A percentile compares a stretch with the other conserved stretches of the same genome.
phyloP scores from a whole-genome alignment of 2,888 invertebrate genomes.

The Nowickia ferox region DNA sequence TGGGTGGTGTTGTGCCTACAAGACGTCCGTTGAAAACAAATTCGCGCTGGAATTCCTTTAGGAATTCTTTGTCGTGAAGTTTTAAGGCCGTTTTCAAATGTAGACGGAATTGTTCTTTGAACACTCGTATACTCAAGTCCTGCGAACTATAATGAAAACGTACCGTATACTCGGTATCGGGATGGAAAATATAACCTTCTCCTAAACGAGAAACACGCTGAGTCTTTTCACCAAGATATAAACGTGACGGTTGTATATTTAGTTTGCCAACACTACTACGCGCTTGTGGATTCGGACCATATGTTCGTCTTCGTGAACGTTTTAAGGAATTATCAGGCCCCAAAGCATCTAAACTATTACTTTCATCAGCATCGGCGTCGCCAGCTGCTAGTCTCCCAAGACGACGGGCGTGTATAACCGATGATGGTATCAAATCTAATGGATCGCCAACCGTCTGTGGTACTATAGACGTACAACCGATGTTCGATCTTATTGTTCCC shows the following conservation, averaged over 20 bases:
- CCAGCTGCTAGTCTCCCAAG: constrained; percentile 68
- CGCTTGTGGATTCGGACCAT: constrained; percentile 24
- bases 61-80: constrained; percentile 81
- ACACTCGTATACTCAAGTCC: constrained; percentile 81
- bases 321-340: constrained; percentile 51
- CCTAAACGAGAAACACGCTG: constrained; percentile 73
- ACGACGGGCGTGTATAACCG: constrained; percentile 76
- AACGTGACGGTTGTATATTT: constrained; percentile 49
- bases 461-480: constrained; percentile 31
- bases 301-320: constrained; percentile 54
- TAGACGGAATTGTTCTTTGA: constrained; percentile 81
- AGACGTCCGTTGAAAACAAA: constrained; percentile 79
- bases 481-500: constrained; percentile 27
- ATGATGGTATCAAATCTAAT: constrained; percentile 80
- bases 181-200: constrained; percentile 80
- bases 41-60: constrained; percentile 81
- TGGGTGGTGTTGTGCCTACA: constrained; percentile 79
- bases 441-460: constrained; percentile 76
- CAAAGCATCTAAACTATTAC: constrained; percentile 72
- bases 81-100: constrained; percentile 80
- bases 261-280: constrained; percentile 54
- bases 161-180: constrained; percentile 79
- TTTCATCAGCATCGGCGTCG: constrained; percentile 69
- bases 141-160: constrained; percentile 81
- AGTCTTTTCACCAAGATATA: constrained; percentile 48